Conservation (phyloP, 2,113 vertebrate genomes). For the Pelecanus crispus region DNA sequence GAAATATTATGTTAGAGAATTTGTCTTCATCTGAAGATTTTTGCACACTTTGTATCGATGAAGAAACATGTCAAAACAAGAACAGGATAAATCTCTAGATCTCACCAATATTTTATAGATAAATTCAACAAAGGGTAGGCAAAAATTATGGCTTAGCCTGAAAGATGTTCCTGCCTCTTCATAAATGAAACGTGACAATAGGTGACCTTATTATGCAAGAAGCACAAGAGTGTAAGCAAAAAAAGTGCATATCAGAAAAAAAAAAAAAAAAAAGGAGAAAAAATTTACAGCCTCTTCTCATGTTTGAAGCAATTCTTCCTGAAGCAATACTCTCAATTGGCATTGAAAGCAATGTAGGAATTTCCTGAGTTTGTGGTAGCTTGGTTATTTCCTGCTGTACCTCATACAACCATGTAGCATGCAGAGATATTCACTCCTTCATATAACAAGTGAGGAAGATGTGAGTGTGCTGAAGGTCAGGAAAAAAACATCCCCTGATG, state of each 20-base stretch:
- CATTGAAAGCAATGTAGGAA: background rate
- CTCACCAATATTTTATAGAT: background rate
- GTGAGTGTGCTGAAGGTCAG: background rate
- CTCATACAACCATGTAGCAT: background rate
- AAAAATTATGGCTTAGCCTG: background rate
- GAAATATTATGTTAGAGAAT: background rate
- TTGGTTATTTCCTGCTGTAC: background rate
- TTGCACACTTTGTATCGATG: background rate
- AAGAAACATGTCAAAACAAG: background rate
- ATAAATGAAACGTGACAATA: constrained; percentile 2
- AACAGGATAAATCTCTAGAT: accelerated
- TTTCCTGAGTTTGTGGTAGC: background rate
- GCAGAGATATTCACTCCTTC: background rate
- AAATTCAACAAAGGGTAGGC: background rate
- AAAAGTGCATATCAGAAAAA: background rate
- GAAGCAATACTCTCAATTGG: background rate
- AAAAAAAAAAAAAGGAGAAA: background rate
- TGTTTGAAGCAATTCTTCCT: constrained; percentile 2
- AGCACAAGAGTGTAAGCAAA: background rate
- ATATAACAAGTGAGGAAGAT: background rate
- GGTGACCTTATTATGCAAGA: background rate
- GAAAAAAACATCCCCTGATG: background rate
- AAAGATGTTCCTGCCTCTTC: background rate
- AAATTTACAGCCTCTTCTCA: constrained; percentile 21
- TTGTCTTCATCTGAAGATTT: background rate